Conservation (phyloP, 1,140 invertebrate species). For the Drosophila insularis region DNA sequence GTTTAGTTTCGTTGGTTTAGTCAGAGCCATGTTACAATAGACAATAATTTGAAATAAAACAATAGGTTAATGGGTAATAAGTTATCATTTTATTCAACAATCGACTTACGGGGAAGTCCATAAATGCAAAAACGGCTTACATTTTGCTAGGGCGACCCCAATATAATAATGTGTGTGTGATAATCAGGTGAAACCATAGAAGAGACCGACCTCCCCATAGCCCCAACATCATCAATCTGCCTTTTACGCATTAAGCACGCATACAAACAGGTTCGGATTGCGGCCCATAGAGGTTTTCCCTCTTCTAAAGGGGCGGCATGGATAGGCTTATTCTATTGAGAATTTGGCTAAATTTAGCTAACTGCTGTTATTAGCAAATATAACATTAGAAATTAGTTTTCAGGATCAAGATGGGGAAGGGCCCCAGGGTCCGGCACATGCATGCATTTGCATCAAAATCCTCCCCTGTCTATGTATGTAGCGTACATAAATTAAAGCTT, state of each 20-base stretch:
- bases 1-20: neutral
- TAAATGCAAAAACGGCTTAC: conserved; percentile 16
- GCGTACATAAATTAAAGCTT: neutral
- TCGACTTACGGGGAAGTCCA: conserved; percentile 4
- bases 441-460: neutral
- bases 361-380: no score
- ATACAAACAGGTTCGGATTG: conserved; percentile 19
- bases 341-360: no score
- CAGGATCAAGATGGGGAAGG: no score
- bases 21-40: no score
- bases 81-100: neutral
- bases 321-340: no score
- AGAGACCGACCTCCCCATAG: conserved; percentile 17
- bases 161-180: conserved; percentile 25
- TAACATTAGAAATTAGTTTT: no score
- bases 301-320: no score
- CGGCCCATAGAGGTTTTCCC: neutral
- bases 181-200: conserved; percentile 50
- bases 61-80: neutral
- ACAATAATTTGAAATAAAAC: neutral
- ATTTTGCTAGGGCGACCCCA: neutral
- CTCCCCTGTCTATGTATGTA: neutral
- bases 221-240: neutral
- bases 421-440: no score
- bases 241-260: conserved; percentile 43